Evolutionary conservation across 2,888 invertebrate species (phyloP).

Genomic region (Alviniconcha strummeri): DNA sequence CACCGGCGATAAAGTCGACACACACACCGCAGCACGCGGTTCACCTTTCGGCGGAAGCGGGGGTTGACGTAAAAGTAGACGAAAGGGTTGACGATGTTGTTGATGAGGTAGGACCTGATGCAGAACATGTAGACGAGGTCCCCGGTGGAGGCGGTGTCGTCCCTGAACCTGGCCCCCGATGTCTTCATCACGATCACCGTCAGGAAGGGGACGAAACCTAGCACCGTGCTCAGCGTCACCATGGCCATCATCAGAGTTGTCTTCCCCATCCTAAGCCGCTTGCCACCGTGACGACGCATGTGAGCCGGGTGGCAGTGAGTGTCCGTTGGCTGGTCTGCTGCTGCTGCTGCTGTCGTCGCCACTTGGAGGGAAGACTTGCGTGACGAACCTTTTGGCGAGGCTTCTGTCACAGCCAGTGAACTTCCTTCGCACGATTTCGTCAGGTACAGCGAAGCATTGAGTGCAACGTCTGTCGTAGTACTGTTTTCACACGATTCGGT

Average conservation of each 20-base stretch:
- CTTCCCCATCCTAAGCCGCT: conserved; percentile 37
- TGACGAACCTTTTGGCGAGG: too few species aligned
- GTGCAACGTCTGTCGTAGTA: too few species aligned
- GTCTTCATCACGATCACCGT: conserved; percentile 53
- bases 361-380: too few species aligned
- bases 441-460: too few species aligned
- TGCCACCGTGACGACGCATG: conserved; percentile 30
- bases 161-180: conserved; percentile 48
- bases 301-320: not conserved
- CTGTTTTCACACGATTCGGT: too few species aligned
- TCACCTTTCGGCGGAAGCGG: conserved; percentile 35
- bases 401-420: too few species aligned
- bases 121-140: conserved; percentile 56
- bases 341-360: too few species aligned
- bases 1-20: not conserved
- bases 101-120: conserved; percentile 55
- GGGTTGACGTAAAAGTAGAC: conserved; percentile 46
- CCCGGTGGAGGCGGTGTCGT: conserved; percentile 41
- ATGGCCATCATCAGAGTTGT: conserved; percentile 57
- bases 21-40: not conserved
- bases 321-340: too few species aligned
- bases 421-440: too few species aligned
- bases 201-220: conserved; percentile 59
- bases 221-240: conserved; percentile 53
- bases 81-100: conserved; percentile 43